These are phyloP conservation scores for Odontophorus gujanensis DNA, from an alignment of 2,113 vertebrate genomes.

Conservation along the genomic window DNA sequence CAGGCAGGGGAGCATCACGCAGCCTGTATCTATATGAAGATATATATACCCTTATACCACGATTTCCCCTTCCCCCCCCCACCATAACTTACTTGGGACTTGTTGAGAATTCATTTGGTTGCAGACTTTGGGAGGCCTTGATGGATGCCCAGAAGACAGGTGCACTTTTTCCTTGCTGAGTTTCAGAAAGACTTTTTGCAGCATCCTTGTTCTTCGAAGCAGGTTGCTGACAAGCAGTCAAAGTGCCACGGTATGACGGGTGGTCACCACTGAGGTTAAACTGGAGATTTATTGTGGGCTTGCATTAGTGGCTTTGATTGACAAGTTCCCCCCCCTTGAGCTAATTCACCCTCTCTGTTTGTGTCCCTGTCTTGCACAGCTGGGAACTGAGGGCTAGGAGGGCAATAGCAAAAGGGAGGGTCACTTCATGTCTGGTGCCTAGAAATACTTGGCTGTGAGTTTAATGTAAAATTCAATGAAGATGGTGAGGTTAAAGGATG, in stretches of 20 bases:
- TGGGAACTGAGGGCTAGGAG: background rate
- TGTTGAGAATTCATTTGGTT: background rate
- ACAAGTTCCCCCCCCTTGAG: background rate
- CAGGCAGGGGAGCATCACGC: background rate
- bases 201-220: background rate
- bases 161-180: background rate
- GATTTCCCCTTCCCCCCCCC: background rate
- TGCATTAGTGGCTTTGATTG: slow-evolving; percentile 47
- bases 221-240: slow-evolving; percentile 3
- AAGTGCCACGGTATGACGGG: background rate
- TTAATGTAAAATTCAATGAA: slow-evolving; percentile 21
- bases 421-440: background rate
- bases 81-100: background rate
- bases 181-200: background rate
- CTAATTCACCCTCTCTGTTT: background rate
- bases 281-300: background rate
- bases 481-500: background rate
- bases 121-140: background rate
- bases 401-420: background rate
- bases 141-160: background rate
- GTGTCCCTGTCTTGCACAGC: slow-evolving; percentile 10
- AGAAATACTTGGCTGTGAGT: slow-evolving; percentile 21
- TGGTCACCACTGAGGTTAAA: slow-evolving; percentile 45
- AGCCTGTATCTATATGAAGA: background rate
- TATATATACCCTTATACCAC: background rate